phyloP scores from a whole-genome alignment of 2,888 invertebrate genomes.

The Dorcus parallelipipedus region DNA sequence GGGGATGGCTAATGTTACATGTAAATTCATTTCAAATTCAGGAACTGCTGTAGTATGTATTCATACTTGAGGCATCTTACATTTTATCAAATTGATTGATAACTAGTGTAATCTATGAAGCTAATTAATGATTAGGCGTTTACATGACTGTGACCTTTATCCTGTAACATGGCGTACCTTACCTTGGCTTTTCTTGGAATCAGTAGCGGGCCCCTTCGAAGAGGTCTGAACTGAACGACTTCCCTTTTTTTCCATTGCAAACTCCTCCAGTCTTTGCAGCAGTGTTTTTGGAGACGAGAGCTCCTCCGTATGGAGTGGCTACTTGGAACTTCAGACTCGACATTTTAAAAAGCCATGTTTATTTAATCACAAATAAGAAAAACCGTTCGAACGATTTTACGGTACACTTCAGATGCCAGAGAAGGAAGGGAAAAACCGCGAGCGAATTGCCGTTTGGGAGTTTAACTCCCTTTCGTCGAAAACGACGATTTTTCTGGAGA shows the following conservation, averaged over 20 bases:
- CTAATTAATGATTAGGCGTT: too few species aligned
- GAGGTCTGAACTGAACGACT: constrained; percentile 66
- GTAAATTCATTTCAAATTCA: too few species aligned
- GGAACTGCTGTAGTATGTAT: too few species aligned
- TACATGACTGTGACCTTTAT: constrained; percentile 14
- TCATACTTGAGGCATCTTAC: too few species aligned
- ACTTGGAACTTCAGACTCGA: constrained; percentile 65
- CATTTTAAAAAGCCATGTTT: constrained; percentile 84
- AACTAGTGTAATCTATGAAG: too few species aligned
- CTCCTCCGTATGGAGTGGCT: constrained; percentile 73
- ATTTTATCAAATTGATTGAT: too few species aligned
- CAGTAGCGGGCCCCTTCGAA: constrained; percentile 68
- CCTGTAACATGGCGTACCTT: constrained; percentile 36
- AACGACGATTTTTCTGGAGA: constrained; percentile 58
- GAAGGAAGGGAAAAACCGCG: constrained; percentile 5
- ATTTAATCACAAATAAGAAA: constrained; percentile 57
- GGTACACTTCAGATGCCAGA: constrained; percentile 30
- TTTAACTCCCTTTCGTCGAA: constrained; percentile 63
- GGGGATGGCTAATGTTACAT: too few species aligned
- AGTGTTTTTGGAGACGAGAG: constrained; percentile 55
- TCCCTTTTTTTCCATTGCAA: constrained; percentile 71
- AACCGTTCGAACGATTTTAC: constrained; percentile 28
- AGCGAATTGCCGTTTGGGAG: constrained; percentile 23
- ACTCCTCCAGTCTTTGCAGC: constrained; percentile 34
- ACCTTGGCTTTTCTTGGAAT: constrained; percentile 71